phyloP scores from a whole-genome alignment of 2,113 vertebrate genomes.

The Arothron firmamentum region DNA sequence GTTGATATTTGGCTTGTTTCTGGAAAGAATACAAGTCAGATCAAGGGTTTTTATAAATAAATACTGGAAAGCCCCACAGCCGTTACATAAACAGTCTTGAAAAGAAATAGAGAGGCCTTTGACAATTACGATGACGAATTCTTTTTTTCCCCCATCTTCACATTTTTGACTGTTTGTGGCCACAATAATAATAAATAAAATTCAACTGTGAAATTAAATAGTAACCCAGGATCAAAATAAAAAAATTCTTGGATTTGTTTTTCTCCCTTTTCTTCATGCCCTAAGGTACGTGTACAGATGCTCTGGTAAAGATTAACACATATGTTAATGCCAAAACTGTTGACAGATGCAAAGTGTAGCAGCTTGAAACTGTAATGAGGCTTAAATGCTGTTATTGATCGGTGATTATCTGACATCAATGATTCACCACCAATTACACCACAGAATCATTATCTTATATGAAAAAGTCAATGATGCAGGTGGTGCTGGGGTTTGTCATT shows the following conservation, averaged over 20 bases:
- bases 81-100: background rate
- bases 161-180: too few relatives aligned
- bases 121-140: too few relatives aligned
- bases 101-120: background rate
- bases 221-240: too few relatives aligned
- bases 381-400: constrained; percentile 11
- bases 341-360: background rate
- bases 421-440: constrained; percentile 11
- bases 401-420: constrained; percentile 23
- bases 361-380: constrained; percentile 14
- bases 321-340: constrained; percentile 3
- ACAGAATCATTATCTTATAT: constrained; percentile 8
- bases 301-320: constrained; percentile 1
- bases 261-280: too few relatives aligned
- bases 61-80: background rate
- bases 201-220: too few relatives aligned
- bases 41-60: background rate
- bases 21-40: background rate
- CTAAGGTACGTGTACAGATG: too few relatives aligned
- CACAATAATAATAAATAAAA: too few relatives aligned
- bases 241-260: too few relatives aligned
- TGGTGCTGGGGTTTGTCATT: background rate
- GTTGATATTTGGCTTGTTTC: constrained; percentile 18
- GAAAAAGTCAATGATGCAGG: background rate
- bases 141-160: too few relatives aligned